Conservation (phyloP, 2,888 invertebrate genomes). For the Ennomos fuscantarius region DNA sequence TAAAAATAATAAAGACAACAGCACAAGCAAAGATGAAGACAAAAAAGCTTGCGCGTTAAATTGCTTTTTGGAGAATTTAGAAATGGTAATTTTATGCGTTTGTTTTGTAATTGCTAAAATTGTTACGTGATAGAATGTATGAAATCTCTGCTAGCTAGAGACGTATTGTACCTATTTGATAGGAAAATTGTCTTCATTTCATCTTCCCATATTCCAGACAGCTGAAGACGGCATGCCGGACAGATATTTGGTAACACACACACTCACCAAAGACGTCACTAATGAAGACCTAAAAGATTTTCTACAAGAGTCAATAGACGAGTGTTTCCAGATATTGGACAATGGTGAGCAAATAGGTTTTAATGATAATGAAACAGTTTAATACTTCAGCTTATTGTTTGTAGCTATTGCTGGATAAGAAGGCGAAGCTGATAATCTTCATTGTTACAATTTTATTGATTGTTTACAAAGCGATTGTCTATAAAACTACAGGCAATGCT, state of each 20-base stretch:
- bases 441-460: too few relatives aligned
- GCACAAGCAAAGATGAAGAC: constrained; percentile 53
- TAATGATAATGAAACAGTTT: not conserved
- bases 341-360: constrained; percentile 60
- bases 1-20: constrained; percentile 58
- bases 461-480: too few relatives aligned
- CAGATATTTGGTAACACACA: constrained; percentile 85
- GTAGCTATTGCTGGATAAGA: too few relatives aligned
- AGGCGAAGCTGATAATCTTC: too few relatives aligned
- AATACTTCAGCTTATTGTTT: too few relatives aligned
- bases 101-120: too few relatives aligned
- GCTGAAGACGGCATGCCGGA: constrained; percentile 88
- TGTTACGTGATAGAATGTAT: too few relatives aligned
- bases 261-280: constrained; percentile 86
- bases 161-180: too few relatives aligned
- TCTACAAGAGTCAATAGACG: constrained; percentile 88
- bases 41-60: constrained; percentile 86
- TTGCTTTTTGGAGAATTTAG: constrained; percentile 88
- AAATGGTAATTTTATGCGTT: constrained; percentile 81
- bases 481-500: too few relatives aligned
- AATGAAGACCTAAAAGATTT: constrained; percentile 88
- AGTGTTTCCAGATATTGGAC: constrained; percentile 88
- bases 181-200: constrained; percentile 1
- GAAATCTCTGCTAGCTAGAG: too few relatives aligned
- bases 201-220: constrained; percentile 66